Evolutionary conservation across 2,113 vertebrate species (phyloP).

Genomic region (Nestor notabilis): DNA sequence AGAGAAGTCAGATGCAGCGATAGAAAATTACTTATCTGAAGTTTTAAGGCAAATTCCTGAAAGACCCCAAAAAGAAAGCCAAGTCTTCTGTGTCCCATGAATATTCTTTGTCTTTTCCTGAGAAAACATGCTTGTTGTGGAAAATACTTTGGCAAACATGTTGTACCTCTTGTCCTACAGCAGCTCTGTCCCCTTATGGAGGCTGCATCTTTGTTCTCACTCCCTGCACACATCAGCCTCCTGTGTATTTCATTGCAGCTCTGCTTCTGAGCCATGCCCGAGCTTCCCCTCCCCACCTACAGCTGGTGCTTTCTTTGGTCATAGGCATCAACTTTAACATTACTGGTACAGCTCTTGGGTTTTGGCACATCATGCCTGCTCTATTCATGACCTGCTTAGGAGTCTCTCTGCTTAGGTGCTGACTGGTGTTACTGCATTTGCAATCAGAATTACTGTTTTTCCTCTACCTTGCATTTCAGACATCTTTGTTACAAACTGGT

Average conservation of each 20-base stretch:
- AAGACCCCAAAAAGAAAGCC: background rate
- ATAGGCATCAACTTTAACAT: accelerated
- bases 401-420: background rate
- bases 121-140: background rate
- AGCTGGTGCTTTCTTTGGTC: accelerated
- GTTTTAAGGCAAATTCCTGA: background rate
- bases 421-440: background rate
- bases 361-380: background rate
- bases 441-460: background rate
- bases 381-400: background rate
- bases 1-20: background rate
- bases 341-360: background rate
- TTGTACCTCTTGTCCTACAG: background rate
- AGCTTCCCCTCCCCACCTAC: accelerated
- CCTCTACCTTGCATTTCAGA: background rate
- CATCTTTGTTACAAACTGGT: background rate
- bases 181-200: accelerated
- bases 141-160: background rate
- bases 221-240: accelerated
- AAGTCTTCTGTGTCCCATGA: background rate
- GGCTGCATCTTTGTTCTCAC: accelerated
- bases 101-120: background rate
- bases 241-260: accelerated
- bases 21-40: background rate
- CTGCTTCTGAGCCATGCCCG: background rate